phyloP scores from a whole-genome alignment of 2,797 vertebrate genomes.

The Helarctos malayanus region DNA sequence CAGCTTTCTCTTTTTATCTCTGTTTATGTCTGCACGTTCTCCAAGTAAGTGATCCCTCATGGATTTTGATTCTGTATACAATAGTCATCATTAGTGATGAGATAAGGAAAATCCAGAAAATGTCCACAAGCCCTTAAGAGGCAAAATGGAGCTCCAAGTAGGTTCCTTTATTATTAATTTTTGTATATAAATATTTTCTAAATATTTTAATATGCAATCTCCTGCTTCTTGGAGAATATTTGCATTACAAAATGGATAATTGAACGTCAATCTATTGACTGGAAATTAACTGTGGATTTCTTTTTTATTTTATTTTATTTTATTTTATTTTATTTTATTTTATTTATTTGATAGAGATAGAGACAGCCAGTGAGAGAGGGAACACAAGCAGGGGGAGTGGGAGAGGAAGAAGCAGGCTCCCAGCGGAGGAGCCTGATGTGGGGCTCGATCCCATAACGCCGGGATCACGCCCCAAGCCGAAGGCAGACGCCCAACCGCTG shows the following conservation, averaged over 20 bases:
- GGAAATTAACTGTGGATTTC: background rate
- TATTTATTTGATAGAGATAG: no score
- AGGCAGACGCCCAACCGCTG: no score
- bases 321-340: no score
- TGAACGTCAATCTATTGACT: background rate
- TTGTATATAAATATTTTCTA: background rate
- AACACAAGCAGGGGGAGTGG: no score
- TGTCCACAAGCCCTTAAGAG: slow-evolving; percentile 12
- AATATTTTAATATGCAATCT: slow-evolving; percentile 7
- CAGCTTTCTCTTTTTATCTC: background rate
- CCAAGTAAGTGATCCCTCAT: background rate
- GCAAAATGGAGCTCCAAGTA: slow-evolving; percentile 17
- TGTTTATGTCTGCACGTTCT: background rate
- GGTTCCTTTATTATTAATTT: slow-evolving; percentile 13
- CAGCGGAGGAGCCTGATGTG: no score
- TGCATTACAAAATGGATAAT: slow-evolving; percentile 9
- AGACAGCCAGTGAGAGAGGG: no score
- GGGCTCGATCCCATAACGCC: no score
- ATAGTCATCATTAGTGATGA: background rate
- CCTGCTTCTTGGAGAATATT: background rate
- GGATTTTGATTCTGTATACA: background rate
- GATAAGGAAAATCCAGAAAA: slow-evolving; percentile 1
- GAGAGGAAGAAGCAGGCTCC: no score
- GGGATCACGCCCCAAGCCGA: no score
- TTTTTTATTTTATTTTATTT: no score